These are phyloP conservation scores for Aleiodes leptofemur DNA, from an alignment of 2,888 invertebrate species.

Conservation along the genomic window DNA sequence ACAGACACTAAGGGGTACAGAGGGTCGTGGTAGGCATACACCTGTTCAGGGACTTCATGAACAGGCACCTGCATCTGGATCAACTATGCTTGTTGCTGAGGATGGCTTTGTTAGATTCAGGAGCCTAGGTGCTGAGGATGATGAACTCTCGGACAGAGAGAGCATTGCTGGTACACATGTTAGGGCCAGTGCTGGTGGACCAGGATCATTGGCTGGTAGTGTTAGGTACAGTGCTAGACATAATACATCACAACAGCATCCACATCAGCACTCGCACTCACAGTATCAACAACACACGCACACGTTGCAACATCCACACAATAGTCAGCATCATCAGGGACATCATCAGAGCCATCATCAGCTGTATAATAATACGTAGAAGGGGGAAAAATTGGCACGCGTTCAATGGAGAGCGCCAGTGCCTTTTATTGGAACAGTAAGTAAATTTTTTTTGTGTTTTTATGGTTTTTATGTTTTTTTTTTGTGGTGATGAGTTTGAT, in stretches of 20 bases:
- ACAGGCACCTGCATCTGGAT: constrained; percentile 76
- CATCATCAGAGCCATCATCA: constrained; percentile 70
- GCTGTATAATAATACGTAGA: constrained; percentile 73
- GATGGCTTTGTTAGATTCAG: constrained; percentile 92
- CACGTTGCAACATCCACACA: constrained; percentile 34
- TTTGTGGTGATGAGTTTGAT: not conserved
- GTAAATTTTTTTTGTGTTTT: not conserved
- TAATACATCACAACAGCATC: constrained; percentile 59
- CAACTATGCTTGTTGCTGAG: constrained; percentile 91
- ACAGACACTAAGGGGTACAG: constrained; percentile 77
- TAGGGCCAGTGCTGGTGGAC: constrained; percentile 55
- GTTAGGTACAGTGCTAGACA: constrained; percentile 70
- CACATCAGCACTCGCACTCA: constrained; percentile 69
- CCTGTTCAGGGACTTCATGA: constrained; percentile 73
- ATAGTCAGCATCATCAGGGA: constrained; percentile 61
- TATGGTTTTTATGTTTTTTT: not conserved
- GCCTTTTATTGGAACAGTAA: constrained; percentile 57
- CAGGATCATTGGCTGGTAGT: constrained; percentile 70
- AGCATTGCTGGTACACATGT: constrained; percentile 69
- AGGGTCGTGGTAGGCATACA: constrained; percentile 66
- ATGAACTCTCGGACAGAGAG: constrained; percentile 69
- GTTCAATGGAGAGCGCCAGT: constrained; percentile 57
- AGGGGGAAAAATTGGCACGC: constrained; percentile 57
- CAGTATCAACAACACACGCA: constrained; percentile 53
- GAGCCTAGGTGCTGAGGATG: constrained; percentile 78